phyloP scores from a whole-genome alignment of 1,140 invertebrate species.

The Trichomalopsis sarcophagae region DNA sequence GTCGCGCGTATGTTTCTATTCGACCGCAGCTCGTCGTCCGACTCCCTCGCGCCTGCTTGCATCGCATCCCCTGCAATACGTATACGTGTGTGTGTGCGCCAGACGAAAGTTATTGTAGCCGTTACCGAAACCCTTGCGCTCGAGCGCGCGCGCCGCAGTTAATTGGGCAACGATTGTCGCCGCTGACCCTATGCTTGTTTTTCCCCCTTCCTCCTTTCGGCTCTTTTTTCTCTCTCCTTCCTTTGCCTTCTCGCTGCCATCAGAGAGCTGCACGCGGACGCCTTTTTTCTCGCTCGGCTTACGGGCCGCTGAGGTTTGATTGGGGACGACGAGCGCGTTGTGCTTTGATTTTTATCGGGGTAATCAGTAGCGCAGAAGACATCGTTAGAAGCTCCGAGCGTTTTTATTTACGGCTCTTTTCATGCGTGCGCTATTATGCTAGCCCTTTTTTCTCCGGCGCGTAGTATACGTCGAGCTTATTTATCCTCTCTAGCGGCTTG shows the following conservation, averaged over 20 bases:
- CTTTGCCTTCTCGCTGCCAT: not conserved
- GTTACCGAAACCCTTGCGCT: conserved; percentile 63
- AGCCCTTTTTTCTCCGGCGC: not conserved
- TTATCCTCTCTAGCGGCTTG: not conserved
- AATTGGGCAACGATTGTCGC: conserved; percentile 70
- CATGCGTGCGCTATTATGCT: not conserved
- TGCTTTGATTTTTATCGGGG: conserved; percentile 45
- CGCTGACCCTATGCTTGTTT: conserved; percentile 26
- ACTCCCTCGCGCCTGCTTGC: conserved; percentile 57
- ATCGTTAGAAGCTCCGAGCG: not conserved
- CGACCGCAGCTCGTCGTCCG: conserved; percentile 32
- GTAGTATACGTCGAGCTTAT: not conserved
- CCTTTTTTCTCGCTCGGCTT: not conserved
- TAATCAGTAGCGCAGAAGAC: conserved; percentile 39
- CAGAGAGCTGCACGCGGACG: not conserved
- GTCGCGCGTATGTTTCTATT: conserved; percentile 21
- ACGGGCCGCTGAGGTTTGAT: conserved; percentile 12
- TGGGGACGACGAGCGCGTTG: not conserved
- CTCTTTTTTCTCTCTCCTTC: not conserved
- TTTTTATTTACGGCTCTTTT: conserved; percentile 32
- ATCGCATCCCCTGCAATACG: not conserved
- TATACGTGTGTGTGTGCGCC: conserved; percentile 36
- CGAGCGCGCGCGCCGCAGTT: conserved; percentile 59
- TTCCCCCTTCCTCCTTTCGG: not conserved
- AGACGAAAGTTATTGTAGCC: conserved; percentile 67